Evolutionary conservation across 2,113 vertebrate species (phyloP).

Genomic region (Himantopus leucocephalus): DNA sequence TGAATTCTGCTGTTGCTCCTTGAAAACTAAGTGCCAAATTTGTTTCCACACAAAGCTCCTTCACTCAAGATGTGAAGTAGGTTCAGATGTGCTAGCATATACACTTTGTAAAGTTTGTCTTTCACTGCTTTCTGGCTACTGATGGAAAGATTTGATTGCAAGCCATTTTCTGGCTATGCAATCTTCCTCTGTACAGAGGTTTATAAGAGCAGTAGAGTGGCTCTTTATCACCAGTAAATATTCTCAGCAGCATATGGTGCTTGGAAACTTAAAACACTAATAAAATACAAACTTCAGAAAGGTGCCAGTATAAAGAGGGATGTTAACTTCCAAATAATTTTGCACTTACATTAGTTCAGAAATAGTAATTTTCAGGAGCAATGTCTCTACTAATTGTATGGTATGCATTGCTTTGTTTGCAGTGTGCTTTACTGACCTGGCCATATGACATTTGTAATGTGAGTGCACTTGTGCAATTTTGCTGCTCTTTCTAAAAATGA

Average conservation of each 20-base stretch:
- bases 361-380: neutral
- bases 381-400: neutral
- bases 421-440: neutral
- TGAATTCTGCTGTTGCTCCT: slow-evolving; percentile 53
- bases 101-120: slow-evolving; percentile 1
- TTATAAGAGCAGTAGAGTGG: neutral
- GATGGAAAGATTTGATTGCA: neutral
- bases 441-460: neutral
- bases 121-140: neutral
- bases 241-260: neutral
- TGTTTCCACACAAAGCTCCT: slow-evolving; percentile 61
- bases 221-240: neutral
- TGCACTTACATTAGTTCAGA: neutral
- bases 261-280: neutral
- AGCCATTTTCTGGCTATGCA: neutral
- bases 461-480: neutral
- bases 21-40: slow-evolving; percentile 54
- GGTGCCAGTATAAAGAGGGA: neutral
- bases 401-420: neutral
- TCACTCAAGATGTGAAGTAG: slow-evolving; percentile 58
- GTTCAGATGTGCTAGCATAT: slow-evolving; percentile 53
- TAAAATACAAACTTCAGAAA: neutral
- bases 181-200: neutral
- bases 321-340: neutral
- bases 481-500: neutral